Evolutionary conservation across 1,140 invertebrate genomes (phyloP).

Genomic region (Drosophila lowei): DNA sequence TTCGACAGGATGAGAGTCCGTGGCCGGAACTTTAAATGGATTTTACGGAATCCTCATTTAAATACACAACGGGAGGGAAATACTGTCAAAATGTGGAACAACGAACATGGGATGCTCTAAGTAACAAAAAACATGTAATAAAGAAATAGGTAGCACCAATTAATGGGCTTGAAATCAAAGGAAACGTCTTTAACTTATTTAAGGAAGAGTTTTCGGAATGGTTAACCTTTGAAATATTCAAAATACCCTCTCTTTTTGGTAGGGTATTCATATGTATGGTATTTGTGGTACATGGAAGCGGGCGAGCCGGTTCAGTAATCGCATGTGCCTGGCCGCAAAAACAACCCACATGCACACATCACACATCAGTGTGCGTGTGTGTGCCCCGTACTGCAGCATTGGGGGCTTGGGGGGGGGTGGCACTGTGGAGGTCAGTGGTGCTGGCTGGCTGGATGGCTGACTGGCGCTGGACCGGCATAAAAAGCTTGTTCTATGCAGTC

Average conservation of each 20-base stretch:
- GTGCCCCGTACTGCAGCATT: conserved; percentile 1
- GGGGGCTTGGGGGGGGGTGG: conserved; percentile 6
- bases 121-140: background rate
- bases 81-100: background rate
- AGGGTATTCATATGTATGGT: conserved; percentile 33
- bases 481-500: conserved; percentile 80
- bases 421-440: conserved; percentile 41
- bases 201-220: too few species aligned
- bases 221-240: too few species aligned
- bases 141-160: background rate
- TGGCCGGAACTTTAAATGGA: conserved; percentile 67
- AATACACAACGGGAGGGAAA: conserved; percentile 59
- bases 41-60: conserved; percentile 70
- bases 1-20: conserved; percentile 6
- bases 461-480: conserved; percentile 63
- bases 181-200: background rate
- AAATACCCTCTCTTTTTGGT: background rate
- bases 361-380: conserved; percentile 22
- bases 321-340: conserved; percentile 67
- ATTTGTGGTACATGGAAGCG: conserved; percentile 46
- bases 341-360: conserved; percentile 52
- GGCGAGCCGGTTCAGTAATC: conserved; percentile 65
- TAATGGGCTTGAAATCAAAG: background rate
- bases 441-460: conserved; percentile 14
- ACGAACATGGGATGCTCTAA: conserved; percentile 18